phyloP scores from a whole-genome alignment of 2,888 invertebrate species.

The Noctuana brunneofusca region DNA sequence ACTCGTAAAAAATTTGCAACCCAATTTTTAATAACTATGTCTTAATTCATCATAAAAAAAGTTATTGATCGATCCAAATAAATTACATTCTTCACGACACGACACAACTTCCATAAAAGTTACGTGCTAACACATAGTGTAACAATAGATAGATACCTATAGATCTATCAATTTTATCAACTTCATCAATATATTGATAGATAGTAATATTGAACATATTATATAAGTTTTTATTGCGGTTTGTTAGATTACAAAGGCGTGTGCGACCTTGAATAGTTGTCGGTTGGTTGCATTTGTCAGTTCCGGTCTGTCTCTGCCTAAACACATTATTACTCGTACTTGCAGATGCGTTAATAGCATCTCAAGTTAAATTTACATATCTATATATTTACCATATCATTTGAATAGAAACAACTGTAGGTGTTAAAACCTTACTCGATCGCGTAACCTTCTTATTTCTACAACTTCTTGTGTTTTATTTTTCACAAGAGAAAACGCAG shows the following conservation, averaged over 20 bases:
- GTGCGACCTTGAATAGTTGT: conserved; percentile 65
- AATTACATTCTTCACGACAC: no score
- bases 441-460: neutral
- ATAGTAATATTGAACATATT: neutral
- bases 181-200: neutral
- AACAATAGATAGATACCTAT: no score
- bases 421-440: neutral
- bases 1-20: no score
- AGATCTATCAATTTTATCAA: no score
- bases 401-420: conserved; percentile 1
- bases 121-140: no score
- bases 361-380: conserved; percentile 33
- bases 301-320: conserved; percentile 64
- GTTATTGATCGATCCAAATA: no score
- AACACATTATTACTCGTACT: conserved; percentile 43
- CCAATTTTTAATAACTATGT: no score
- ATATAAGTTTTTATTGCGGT: neutral
- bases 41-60: no score
- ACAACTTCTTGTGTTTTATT: neutral
- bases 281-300: conserved; percentile 63
- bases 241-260: conserved; percentile 44
- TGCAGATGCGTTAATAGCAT: conserved; percentile 58
- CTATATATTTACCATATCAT: neutral
- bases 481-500: conserved; percentile 27
- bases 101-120: no score